Base-by-base conservation (phyloP, 2,797 vertebrate genomes). In the Notolabrus celidotus region DNA sequence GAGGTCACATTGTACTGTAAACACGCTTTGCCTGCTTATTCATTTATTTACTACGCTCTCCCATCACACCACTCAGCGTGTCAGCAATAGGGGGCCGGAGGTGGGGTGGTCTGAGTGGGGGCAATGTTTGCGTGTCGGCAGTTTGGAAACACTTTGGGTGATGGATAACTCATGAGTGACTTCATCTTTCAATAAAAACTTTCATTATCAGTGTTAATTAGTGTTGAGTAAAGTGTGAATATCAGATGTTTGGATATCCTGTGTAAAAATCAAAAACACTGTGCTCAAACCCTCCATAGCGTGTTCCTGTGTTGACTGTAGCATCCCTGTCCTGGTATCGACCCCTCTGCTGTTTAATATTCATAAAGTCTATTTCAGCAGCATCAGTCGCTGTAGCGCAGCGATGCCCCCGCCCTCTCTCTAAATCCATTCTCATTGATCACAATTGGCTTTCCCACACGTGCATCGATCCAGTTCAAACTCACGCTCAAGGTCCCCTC, bases 391-490 rank as follows among this genome's bases (percentile, higher is more conserved):
- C 95, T 92, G 93, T 94, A 87, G 93, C 88, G 90, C 90, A 91
- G 89, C 85, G 80, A 93, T 87, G 34, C 56, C 88, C 74, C 74
- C 77, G 4, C 83, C 67, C 71, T 76, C 72, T 81, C 81, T 78
- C 92, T 96, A 95, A 97, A 97, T 97, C 96, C 92, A 97, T 98
- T 96, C 93, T 90, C 93, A 97, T 97, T 95, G 97, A 97, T 97
- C 96, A 94, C 92, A 93, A 96, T 96, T 70, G 93, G 92, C 92
- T 95, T 95, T 93, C 85, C 90, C 88, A 80, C 89, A 92, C 84
- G 61, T 63, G 71, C 90, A 95, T 91, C 89, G 93, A 95, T 90
- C 89, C 89, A 74, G n/a, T 92, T 94, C 90, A 96, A 94, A 94
- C 90, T 89, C 82, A 85, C 62, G 86, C 89, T 95, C 95, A 96